Percentiles rank a stretch among this genome's conserved stretches.
Conservation (phyloP, 2,888 invertebrate genomes). For the Brenthis ino region DNA sequence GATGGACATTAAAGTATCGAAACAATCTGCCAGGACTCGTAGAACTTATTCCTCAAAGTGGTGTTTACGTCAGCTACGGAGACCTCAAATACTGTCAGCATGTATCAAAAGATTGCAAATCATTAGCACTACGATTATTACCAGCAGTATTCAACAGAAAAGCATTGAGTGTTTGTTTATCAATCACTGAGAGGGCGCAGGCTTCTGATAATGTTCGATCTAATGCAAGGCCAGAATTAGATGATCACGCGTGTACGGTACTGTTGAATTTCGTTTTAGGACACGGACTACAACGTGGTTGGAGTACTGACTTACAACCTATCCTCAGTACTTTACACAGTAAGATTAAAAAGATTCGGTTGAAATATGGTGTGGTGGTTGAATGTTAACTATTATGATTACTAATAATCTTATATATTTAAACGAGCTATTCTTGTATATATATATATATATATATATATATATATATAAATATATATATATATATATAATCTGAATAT, state of each 20-base stretch:
- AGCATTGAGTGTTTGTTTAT: slow-evolving; percentile 33
- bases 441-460: too few relatives aligned
- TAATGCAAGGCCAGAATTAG: slow-evolving; percentile 28
- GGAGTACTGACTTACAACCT: slow-evolving; percentile 29
- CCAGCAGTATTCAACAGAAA: slow-evolving; percentile 26
- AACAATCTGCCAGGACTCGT: slow-evolving; percentile 26
- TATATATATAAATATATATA: too few relatives aligned
- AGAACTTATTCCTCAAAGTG: slow-evolving; percentile 31
- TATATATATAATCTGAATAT: too few relatives aligned
- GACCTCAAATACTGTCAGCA: slow-evolving; percentile 24
- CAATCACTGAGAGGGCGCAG: slow-evolving; percentile 28
- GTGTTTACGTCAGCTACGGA: slow-evolving; percentile 23
- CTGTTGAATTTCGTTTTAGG: slow-evolving; percentile 27
- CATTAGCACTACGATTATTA: slow-evolving; percentile 33
- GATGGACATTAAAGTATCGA: slow-evolving; percentile 37
- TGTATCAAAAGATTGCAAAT: slow-evolving; percentile 29
- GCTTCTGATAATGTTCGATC: not conserved
- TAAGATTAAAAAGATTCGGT: slow-evolving; percentile 27
- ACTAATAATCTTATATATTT: too few relatives aligned
- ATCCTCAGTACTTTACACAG: slow-evolving; percentile 29
- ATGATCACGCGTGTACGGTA: slow-evolving; percentile 26
- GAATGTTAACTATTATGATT: slow-evolving; percentile 11
- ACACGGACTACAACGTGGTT: slow-evolving; percentile 29
- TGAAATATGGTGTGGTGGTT: slow-evolving; percentile 14
- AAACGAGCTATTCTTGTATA: too few relatives aligned